Percentiles rank a stretch among this genome's conserved stretches.
These are phyloP conservation scores for Sebastes variabilis DNA, from an alignment of 2,797 vertebrate species.

Conservation along the genomic window DNA sequence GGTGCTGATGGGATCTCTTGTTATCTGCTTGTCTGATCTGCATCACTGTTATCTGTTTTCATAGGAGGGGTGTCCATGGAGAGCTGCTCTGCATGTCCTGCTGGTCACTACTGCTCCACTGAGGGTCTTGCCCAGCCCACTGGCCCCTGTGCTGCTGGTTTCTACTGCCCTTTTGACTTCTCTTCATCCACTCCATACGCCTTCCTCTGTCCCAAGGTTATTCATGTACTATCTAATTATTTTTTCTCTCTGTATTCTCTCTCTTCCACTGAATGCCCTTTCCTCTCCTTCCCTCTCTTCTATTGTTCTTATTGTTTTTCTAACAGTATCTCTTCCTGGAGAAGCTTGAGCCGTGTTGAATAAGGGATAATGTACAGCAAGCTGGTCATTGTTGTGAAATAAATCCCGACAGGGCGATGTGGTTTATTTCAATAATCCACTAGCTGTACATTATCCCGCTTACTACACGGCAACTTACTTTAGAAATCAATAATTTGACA, in stretches of 20 bases:
- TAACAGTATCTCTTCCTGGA: not conserved
- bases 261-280: not conserved
- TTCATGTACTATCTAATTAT: not conserved
- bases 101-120: slow-evolving; percentile 87
- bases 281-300: not conserved
- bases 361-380: no score
- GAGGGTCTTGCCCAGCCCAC: slow-evolving; percentile 81
- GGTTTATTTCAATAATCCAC: no score
- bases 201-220: slow-evolving; percentile 88
- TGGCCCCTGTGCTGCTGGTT: slow-evolving; percentile 85
- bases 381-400: no score
- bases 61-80: slow-evolving; percentile 85
- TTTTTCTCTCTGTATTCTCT: not conserved
- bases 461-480: no score
- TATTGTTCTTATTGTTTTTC: slow-evolving; percentile 1
- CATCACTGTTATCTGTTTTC: slow-evolving; percentile 7
- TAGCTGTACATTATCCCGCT: no score
- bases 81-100: slow-evolving; percentile 87
- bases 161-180: slow-evolving; percentile 87
- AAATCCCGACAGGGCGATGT: no score
- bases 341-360: not conserved
- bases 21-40: not conserved
- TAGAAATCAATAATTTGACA: no score
- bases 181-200: slow-evolving; percentile 83
- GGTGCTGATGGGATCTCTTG: not conserved